Evolutionary conservation across 2,888 invertebrate species (phyloP).

Genomic region (Drosophila imparisetae): DNA sequence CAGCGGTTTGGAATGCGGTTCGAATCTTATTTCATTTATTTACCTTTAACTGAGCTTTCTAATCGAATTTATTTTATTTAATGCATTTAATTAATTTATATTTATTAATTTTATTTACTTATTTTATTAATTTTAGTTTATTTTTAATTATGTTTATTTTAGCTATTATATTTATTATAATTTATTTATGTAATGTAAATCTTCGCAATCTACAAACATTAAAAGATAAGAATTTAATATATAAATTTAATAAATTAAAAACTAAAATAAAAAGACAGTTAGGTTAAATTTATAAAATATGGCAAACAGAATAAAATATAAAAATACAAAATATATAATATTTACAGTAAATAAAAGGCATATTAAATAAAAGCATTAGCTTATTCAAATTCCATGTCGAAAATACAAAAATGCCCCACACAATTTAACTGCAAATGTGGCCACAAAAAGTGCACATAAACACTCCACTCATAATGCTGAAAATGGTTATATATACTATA

Average conservation of each 20-base stretch:
- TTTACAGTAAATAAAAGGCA: background rate
- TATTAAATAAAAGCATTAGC: background rate
- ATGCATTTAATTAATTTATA: background rate
- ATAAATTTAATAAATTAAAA: background rate
- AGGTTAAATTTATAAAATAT: background rate
- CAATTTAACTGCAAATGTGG: slow-evolving; percentile 28
- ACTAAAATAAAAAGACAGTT: background rate
- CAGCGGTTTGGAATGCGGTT: background rate
- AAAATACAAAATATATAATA: no score
- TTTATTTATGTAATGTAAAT: no score
- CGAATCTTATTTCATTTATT: background rate
- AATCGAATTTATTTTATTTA: background rate
- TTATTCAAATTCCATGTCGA: background rate
- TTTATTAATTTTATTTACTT: fast-evolving
- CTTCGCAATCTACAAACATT: background rate
- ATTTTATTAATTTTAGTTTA: background rate
- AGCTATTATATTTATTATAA: fast-evolving
- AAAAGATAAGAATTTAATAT: background rate
- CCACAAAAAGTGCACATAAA: slow-evolving; percentile 22
- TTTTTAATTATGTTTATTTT: background rate
- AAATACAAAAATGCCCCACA: background rate
- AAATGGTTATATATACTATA: slow-evolving; percentile 21
- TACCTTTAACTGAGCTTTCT: background rate
- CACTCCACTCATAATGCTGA: slow-evolving; percentile 9
- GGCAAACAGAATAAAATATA: background rate